A percentile compares a stretch with the other conserved stretches of the same genome.
Evolutionary conservation across 1,140 invertebrate species (phyloP).

Genomic region (Coptotermes formosanus): DNA sequence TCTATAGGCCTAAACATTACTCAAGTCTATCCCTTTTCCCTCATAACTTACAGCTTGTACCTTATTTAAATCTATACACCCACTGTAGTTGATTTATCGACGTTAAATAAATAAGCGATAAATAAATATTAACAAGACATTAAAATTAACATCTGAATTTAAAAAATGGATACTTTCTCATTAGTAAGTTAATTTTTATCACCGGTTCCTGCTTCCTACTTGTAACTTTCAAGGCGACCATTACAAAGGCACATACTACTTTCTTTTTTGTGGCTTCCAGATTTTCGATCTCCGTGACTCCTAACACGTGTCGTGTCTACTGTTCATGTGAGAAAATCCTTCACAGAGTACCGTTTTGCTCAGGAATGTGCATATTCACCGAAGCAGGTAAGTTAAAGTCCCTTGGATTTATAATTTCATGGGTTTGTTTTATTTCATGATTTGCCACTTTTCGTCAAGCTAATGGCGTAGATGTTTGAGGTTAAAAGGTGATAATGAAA

Average conservation of each 20-base stretch:
- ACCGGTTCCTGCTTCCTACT: too few relatives aligned
- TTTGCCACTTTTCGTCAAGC: constrained; percentile 10
- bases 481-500: constrained; percentile 14
- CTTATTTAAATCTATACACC: too few relatives aligned
- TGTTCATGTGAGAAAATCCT: constrained; percentile 16
- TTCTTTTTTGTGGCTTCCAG: neutral
- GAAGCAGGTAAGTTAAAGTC: constrained; percentile 8
- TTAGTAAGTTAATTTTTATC: too few relatives aligned
- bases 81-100: too few relatives aligned
- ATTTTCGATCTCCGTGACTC: neutral
- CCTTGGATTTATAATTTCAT: constrained; percentile 2
- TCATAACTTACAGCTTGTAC: too few relatives aligned
- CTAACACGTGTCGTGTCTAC: neutral
- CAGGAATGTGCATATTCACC: constrained; percentile 15
- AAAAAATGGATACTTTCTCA: too few relatives aligned
- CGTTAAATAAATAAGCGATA: neutral
- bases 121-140: neutral
- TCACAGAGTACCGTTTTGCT: neutral
- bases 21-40: too few relatives aligned
- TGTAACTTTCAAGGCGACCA: too few relatives aligned
- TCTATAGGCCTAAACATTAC: too few relatives aligned
- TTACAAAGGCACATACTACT: too few relatives aligned
- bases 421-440: constrained; percentile 17
- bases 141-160: too few relatives aligned
- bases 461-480: constrained; percentile 6